A percentile compares a stretch with the other conserved stretches of the same genome.
Evolutionary conservation across 2,797 vertebrate species (phyloP).

Genomic region (Halcyon smyrnensis): DNA sequence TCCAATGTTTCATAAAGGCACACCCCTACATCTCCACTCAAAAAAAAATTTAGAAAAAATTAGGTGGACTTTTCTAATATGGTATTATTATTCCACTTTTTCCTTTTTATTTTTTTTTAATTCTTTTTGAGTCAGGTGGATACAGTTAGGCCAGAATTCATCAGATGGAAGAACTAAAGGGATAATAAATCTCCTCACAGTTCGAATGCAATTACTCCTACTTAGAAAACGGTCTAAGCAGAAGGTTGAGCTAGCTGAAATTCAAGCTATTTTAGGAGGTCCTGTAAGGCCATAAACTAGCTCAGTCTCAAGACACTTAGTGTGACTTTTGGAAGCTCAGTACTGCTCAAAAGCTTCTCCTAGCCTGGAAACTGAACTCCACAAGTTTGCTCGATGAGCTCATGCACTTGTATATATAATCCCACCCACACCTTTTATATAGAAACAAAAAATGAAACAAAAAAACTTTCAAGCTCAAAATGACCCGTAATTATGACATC

Average conservation of each 20-base stretch:
- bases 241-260: conserved; percentile 23
- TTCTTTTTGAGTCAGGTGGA: not conserved
- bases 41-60: not conserved
- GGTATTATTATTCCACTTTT: not conserved
- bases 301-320: not conserved
- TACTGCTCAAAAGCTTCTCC: not conserved
- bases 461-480: not conserved
- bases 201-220: not conserved
- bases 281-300: not conserved
- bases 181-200: not conserved
- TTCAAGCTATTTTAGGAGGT: not conserved
- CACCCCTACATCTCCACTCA: accelerated
- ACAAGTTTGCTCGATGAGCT: not conserved
- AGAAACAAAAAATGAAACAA: not conserved
- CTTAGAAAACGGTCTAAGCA: not conserved
- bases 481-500: not conserved
- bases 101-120: too few relatives aligned
- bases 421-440: not conserved
- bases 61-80: not conserved
- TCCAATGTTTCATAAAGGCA: not conserved
- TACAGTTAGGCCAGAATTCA: not conserved
- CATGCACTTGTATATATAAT: not conserved
- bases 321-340: not conserved
- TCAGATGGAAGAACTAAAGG: not conserved
- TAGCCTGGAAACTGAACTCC: not conserved